Evolutionary conservation across 2,113 vertebrate species (phyloP).

Genomic region (Hoplias malabaricus): DNA sequence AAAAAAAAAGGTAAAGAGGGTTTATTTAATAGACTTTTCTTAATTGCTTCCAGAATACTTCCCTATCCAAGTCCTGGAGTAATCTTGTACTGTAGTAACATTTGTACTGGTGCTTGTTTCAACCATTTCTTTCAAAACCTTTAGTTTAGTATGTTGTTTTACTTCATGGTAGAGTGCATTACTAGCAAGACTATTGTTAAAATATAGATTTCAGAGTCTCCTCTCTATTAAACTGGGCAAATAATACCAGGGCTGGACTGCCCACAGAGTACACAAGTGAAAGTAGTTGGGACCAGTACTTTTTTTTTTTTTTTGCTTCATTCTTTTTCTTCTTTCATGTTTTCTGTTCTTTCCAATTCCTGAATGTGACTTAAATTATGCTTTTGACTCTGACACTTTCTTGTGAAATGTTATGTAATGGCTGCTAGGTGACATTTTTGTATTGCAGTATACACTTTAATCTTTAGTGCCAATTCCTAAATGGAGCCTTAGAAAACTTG

Average conservation of each 20-base stretch:
- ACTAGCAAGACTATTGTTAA: background rate
- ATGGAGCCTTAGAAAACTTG: background rate
- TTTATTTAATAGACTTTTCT: too few relatives aligned
- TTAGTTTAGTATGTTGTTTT: background rate
- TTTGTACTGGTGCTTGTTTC: background rate
- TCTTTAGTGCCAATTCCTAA: background rate
- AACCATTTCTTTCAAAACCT: background rate
- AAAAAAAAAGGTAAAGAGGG: too few relatives aligned
- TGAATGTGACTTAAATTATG: background rate
- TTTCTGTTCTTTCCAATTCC: background rate
- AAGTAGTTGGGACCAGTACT: conserved; percentile 12
- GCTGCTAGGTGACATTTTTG: background rate
- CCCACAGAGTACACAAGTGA: too few relatives aligned
- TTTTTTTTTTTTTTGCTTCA: background rate
- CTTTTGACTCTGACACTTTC: background rate
- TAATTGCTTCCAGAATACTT: too few relatives aligned
- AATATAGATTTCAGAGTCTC: background rate
- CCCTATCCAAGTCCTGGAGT: background rate
- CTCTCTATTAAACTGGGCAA: background rate
- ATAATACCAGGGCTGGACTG: background rate
- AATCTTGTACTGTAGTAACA: background rate
- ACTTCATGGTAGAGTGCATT: background rate
- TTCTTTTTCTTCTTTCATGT: background rate
- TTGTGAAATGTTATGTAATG: background rate
- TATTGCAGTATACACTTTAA: background rate